Percentiles rank a stretch among this genome's conserved stretches.
These are phyloP conservation scores for Sphaeridia pumilis DNA, from an alignment of 2,888 invertebrate genomes.

Conservation along the genomic window DNA sequence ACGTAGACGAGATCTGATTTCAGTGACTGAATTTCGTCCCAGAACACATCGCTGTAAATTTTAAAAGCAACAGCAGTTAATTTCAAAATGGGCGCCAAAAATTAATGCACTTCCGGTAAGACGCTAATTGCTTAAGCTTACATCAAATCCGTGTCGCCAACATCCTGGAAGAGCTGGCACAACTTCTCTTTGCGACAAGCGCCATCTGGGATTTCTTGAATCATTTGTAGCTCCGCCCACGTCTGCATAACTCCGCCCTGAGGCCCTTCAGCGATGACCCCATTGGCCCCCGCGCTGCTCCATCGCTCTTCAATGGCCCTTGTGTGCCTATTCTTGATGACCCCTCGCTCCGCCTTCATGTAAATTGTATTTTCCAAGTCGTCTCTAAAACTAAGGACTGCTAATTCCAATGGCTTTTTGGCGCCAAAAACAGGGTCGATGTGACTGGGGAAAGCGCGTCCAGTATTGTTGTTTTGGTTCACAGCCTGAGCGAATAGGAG, in stretches of 20 bases:
- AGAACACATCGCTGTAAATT: conserved; percentile 14
- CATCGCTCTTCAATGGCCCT: conserved; percentile 5
- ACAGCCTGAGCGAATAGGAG: conserved; percentile 30
- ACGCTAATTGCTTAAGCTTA: conserved; percentile 5
- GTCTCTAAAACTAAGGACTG: conserved; percentile 7
- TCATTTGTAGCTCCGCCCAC: conserved; percentile 15
- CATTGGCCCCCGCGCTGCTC: not conserved
- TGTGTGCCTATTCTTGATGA: conserved; percentile 4
- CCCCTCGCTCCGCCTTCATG: not conserved
- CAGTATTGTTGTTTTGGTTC: conserved; percentile 14
- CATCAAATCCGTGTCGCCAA: conserved; percentile 9
- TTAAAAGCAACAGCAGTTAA: not conserved
- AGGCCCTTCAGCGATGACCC: not conserved
- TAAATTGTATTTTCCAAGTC: not conserved
- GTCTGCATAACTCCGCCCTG: conserved; percentile 8
- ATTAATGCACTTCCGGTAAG: not conserved
- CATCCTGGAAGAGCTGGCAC: conserved; percentile 15
- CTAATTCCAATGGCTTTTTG: conserved; percentile 11
- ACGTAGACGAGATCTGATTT: conserved; percentile 7
- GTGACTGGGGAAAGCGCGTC: conserved; percentile 8
- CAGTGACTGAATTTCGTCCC: conserved; percentile 13
- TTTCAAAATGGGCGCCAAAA: not conserved
- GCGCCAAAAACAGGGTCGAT: conserved; percentile 3
- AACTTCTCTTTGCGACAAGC: conserved; percentile 13
- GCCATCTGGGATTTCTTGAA: conserved; percentile 10